Conservation (phyloP, 2,888 invertebrate species). For the Hartigia nigra region DNA sequence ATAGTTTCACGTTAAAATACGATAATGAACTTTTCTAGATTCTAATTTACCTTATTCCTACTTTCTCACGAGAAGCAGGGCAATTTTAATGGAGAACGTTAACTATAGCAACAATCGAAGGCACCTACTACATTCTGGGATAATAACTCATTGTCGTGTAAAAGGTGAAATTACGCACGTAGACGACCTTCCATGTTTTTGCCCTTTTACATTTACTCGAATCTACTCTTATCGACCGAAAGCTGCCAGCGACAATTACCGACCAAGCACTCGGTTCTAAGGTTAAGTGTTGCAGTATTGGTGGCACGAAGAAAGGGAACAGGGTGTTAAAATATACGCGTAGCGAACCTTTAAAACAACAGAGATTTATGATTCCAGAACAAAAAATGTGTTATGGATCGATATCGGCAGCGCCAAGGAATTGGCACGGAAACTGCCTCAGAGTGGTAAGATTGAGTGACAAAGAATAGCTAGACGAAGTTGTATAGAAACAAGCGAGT, state of each 20-base stretch:
- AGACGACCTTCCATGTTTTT: background rate
- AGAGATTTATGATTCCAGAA: background rate
- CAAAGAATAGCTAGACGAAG: slow-evolving; percentile 13
- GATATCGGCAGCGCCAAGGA: background rate
- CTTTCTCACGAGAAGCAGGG: background rate
- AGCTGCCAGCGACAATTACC: background rate
- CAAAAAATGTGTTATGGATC: background rate
- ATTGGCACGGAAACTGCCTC: background rate
- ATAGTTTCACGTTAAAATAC: background rate
- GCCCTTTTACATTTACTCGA: background rate
- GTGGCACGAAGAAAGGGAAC: background rate
- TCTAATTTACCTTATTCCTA: background rate
- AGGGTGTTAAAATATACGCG: background rate
- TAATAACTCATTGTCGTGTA: background rate
- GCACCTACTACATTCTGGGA: background rate
- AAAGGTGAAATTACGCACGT: background rate
- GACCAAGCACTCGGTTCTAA: background rate
- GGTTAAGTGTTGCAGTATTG: background rate
- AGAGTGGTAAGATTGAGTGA: slow-evolving; percentile 8
- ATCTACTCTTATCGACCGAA: background rate
- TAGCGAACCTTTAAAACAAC: background rate
- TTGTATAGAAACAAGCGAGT: slow-evolving; percentile 10
- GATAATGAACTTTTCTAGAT: background rate
- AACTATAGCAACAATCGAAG: background rate
- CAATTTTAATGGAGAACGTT: background rate